Evolutionary conservation across 2,888 invertebrate genomes (phyloP).

Genomic region (Lomographa bimaculata): DNA sequence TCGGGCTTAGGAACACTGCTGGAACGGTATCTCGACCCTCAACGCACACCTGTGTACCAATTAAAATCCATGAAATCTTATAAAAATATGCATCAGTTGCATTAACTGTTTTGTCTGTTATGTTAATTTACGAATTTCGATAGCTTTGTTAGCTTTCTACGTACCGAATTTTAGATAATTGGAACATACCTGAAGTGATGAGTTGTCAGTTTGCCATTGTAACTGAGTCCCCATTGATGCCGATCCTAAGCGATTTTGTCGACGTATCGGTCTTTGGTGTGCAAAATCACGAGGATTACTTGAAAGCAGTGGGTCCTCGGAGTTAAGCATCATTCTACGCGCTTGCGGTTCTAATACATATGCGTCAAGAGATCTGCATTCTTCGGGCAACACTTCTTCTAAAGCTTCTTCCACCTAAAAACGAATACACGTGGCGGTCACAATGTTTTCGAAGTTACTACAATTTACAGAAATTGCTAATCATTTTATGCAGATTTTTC

Average conservation of each 20-base stretch:
- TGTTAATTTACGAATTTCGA: too few relatives aligned
- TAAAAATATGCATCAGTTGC: too few relatives aligned
- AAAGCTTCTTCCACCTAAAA: slow-evolving; percentile 90
- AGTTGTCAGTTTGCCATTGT: slow-evolving; percentile 69
- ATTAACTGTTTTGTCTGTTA: too few relatives aligned
- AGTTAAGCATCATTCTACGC: slow-evolving; percentile 94
- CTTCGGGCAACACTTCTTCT: slow-evolving; percentile 92
- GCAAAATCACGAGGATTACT: slow-evolving; percentile 92
- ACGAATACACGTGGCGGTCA: slow-evolving; percentile 14
- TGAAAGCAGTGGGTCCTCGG: slow-evolving; percentile 92
- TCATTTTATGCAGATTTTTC: slow-evolving; percentile 7
- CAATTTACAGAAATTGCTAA: too few relatives aligned
- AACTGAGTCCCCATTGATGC: slow-evolving; percentile 49
- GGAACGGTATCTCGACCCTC: slow-evolving; percentile 87
- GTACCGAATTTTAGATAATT: too few relatives aligned
- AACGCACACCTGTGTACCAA: slow-evolving; percentile 64
- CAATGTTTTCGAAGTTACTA: too few relatives aligned
- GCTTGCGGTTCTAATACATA: slow-evolving; percentile 87
- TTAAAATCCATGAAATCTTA: background rate
- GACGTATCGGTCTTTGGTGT: slow-evolving; percentile 63
- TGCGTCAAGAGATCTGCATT: slow-evolving; percentile 85
- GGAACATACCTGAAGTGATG: slow-evolving; percentile 67
- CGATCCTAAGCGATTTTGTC: slow-evolving; percentile 54
- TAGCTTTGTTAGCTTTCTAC: too few relatives aligned
- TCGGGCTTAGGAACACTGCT: slow-evolving; percentile 91